Percentiles rank a stretch among this genome's conserved stretches.
These are phyloP conservation scores for Rhimphoctona megacephalus DNA, from an alignment of 2,888 invertebrate genomes.

Conservation along the genomic window DNA sequence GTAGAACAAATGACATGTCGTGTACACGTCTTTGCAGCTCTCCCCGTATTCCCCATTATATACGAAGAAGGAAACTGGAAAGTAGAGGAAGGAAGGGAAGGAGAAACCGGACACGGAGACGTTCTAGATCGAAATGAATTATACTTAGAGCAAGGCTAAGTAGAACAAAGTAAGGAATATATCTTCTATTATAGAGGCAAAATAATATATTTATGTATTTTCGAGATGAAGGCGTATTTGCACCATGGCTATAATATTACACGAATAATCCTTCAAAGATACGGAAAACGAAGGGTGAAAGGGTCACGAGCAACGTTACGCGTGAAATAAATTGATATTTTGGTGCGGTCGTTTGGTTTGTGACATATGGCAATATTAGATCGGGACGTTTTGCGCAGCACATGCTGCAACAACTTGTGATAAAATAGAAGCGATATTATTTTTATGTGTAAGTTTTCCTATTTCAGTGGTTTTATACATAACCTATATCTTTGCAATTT, in stretches of 20 bases:
- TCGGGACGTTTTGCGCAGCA: neutral
- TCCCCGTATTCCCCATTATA: slow-evolving; percentile 69
- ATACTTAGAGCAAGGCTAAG: slow-evolving; percentile 26
- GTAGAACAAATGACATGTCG: slow-evolving; percentile 80
- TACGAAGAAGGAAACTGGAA: slow-evolving; percentile 3
- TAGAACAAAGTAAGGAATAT: neutral
- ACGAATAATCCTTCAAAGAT: neutral
- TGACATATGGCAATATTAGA: slow-evolving; percentile 17
- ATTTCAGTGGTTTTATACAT: neutral
- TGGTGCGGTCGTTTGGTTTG: slow-evolving; percentile 25
- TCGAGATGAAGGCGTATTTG: neutral
- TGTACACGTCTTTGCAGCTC: slow-evolving; percentile 75
- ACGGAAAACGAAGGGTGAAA: neutral
- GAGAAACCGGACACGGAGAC: slow-evolving; percentile 9
- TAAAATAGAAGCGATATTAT: slow-evolving; percentile 23
- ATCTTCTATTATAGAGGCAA: neutral
- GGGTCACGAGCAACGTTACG: slow-evolving; percentile 14
- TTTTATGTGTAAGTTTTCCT: slow-evolving; percentile 1
- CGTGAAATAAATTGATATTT: slow-evolving; percentile 18
- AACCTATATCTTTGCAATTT: neutral
- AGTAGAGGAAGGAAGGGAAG: slow-evolving; percentile 13
- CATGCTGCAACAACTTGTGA: slow-evolving; percentile 31
- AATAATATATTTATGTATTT: neutral
- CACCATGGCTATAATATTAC: neutral
- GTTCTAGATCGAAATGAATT: slow-evolving; percentile 33